These are phyloP conservation scores for Oriolus oriolus DNA, from an alignment of 2,113 vertebrate species.

Conservation along the genomic window DNA sequence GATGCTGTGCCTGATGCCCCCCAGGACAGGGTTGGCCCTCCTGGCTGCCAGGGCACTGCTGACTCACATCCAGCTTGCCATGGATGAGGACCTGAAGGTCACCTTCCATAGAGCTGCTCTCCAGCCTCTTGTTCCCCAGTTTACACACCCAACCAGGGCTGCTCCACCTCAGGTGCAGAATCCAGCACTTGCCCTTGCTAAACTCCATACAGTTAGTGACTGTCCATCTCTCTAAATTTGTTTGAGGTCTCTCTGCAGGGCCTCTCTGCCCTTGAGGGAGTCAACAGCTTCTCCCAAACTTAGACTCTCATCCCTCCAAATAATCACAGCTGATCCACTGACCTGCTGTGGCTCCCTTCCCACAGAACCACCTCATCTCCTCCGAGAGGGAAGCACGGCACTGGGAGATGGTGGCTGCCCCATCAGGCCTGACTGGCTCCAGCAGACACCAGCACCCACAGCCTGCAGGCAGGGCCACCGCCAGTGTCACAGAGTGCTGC, in stretches of 20 bases:
- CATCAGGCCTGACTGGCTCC: neutral
- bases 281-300: neutral
- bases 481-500: neutral
- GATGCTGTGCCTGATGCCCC: neutral
- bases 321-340: neutral
- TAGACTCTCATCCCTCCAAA: neutral
- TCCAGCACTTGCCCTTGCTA: neutral
- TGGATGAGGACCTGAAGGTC: neutral
- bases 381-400: neutral
- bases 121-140: neutral
- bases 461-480: neutral
- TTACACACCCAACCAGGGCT: neutral
- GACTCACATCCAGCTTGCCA: neutral
- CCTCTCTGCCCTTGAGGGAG: neutral
- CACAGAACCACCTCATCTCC: neutral
- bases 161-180: neutral
- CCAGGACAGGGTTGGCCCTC: fast-evolving
- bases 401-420: neutral
- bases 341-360: neutral
- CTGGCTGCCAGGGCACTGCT: neutral
- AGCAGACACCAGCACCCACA: neutral
- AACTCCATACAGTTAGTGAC: neutral
- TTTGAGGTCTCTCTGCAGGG: neutral
- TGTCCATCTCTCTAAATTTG: neutral
- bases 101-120: neutral